Conservation (phyloP, 2,797 vertebrate genomes). For the Siniperca scherzeri region DNA sequence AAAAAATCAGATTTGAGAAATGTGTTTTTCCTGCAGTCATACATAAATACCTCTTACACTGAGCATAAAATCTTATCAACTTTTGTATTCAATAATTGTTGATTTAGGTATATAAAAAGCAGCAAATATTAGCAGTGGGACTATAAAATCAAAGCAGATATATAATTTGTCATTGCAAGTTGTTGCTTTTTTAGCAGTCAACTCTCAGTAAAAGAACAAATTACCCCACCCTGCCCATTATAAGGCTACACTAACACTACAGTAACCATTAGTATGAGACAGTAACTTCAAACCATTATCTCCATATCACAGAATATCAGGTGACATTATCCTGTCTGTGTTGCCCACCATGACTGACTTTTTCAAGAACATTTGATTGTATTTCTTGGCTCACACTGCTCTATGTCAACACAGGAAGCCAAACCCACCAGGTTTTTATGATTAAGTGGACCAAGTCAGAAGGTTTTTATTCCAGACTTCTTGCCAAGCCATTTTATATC, state of each 20-base stretch:
- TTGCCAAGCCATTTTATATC: constrained; percentile 81
- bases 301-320: constrained; percentile 66
- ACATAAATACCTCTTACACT: neutral
- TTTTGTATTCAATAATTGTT: constrained; percentile 22
- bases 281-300: constrained; percentile 67
- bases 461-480: constrained; percentile 73
- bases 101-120: constrained; percentile 24
- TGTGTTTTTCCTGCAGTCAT: constrained; percentile 8
- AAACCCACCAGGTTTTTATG: constrained; percentile 81
- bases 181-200: constrained; percentile 26
- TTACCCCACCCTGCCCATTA: constrained; percentile 29
- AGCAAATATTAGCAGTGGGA: constrained; percentile 8
- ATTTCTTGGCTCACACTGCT: constrained; percentile 73
- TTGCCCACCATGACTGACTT: constrained; percentile 71
- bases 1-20: neutral
- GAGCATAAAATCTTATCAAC: neutral
- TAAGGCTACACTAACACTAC: constrained; percentile 47
- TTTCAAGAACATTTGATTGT: constrained; percentile 79
- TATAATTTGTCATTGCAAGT: constrained; percentile 28
- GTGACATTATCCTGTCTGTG: constrained; percentile 72
- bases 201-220: constrained; percentile 13
- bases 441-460: constrained; percentile 81
- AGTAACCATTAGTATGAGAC: constrained; percentile 34
- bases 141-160: constrained; percentile 21
- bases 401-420: constrained; percentile 80